These are phyloP conservation scores for Gulo gulo DNA, from an alignment of 2,113 vertebrate species.

Conservation along the genomic window DNA sequence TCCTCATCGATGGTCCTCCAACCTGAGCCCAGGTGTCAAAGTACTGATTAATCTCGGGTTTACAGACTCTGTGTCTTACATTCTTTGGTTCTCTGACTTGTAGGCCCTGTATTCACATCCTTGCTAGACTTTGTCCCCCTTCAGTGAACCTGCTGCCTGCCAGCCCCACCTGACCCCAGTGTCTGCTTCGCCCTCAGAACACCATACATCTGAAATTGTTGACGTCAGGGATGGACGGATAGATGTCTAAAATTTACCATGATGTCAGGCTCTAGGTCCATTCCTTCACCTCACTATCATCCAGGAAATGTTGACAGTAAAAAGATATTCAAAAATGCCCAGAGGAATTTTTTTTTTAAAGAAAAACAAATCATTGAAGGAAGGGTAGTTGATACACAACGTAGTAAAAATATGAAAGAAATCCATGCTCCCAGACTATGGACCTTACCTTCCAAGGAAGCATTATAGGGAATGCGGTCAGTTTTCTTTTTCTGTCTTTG, in stretches of 20 bases:
- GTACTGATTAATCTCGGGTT: not conserved
- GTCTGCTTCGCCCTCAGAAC: not conserved
- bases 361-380: not conserved
- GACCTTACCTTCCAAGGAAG: conserved; percentile 95
- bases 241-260: not conserved
- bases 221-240: not conserved
- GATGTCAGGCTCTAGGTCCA: not conserved
- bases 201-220: not conserved
- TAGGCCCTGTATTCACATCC: not conserved
- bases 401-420: not conserved
- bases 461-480: conserved; percentile 98
- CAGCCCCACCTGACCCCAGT: not conserved
- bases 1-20: not conserved
- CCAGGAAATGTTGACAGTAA: not conserved
- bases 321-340: not conserved
- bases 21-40: not conserved
- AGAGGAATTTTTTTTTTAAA: not conserved
- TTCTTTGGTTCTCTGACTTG: not conserved
- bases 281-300: not conserved
- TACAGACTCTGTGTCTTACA: not conserved
- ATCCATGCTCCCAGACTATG: not conserved
- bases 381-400: not conserved
- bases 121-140: not conserved
- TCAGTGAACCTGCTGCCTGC: not conserved
- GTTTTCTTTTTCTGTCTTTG: conserved; percentile 98